These are phyloP conservation scores for Brotula barbata DNA, from an alignment of 2,797 vertebrate genomes.

Conservation along the genomic window DNA sequence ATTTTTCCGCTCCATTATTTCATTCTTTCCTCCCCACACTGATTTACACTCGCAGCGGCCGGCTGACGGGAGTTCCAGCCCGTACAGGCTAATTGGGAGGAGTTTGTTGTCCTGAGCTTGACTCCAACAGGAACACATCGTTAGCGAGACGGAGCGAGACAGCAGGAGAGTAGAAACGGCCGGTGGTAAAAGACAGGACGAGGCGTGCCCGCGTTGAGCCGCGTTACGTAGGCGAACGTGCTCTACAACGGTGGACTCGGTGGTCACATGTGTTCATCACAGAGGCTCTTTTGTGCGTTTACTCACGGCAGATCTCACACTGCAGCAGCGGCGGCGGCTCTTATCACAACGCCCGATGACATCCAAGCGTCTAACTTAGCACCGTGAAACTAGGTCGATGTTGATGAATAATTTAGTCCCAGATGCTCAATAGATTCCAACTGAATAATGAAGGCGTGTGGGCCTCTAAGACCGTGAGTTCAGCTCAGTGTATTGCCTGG, in stretches of 20 bases:
- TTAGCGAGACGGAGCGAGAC: slow-evolving; percentile 50
- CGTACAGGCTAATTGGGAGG: slow-evolving; percentile 67
- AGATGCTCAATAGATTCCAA: slow-evolving; percentile 80
- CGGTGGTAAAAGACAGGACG: slow-evolving; percentile 41
- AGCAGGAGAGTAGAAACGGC: slow-evolving; percentile 31
- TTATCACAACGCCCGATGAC: slow-evolving; percentile 71
- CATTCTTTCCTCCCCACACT: slow-evolving; percentile 38
- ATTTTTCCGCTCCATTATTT: slow-evolving; percentile 49
- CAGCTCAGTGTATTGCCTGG: slow-evolving; percentile 70
- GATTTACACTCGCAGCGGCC: slow-evolving; percentile 49
- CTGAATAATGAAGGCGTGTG: slow-evolving; percentile 77
- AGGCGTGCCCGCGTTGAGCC: slow-evolving; percentile 28
- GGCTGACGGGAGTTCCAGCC: slow-evolving; percentile 52
- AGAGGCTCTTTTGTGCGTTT: slow-evolving; percentile 34
- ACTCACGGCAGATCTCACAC: slow-evolving; percentile 59
- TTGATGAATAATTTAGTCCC: slow-evolving; percentile 81
- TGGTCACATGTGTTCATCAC: slow-evolving; percentile 19
- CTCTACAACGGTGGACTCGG: slow-evolving; percentile 28
- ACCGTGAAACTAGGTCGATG: slow-evolving; percentile 79
- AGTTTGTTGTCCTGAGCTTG: slow-evolving; percentile 68
- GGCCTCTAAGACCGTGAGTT: slow-evolving; percentile 67
- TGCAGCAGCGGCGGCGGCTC: slow-evolving; percentile 57
- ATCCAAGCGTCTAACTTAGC: slow-evolving; percentile 77
- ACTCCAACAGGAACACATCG: slow-evolving; percentile 67
- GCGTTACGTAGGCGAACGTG: slow-evolving; percentile 13